Conservation (phyloP, 2,113 vertebrate species). For the Struthidea cinerea region DNA sequence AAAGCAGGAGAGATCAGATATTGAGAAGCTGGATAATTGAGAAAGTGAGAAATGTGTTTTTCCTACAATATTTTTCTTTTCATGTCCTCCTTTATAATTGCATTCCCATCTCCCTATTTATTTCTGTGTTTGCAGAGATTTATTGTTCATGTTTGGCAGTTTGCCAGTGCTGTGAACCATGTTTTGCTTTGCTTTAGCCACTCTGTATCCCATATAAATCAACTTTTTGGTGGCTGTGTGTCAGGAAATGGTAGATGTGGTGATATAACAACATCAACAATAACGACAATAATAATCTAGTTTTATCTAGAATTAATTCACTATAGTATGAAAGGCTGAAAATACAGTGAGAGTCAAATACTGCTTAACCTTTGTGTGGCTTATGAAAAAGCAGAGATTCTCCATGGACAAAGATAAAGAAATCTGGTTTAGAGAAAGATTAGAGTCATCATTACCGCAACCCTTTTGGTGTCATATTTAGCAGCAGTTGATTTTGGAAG, state of each 20-base stretch:
- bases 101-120: slow-evolving; percentile 33
- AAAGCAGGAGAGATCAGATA: not conserved
- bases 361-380: not conserved
- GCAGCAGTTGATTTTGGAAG: not conserved
- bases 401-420: not conserved
- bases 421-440: not conserved
- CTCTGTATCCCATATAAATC: not conserved
- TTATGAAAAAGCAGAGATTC: not conserved
- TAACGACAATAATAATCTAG: not conserved
- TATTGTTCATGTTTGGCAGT: slow-evolving; percentile 36
- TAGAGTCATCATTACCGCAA: not conserved
- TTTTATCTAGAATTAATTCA: not conserved
- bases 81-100: slow-evolving; percentile 5
- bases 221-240: not conserved
- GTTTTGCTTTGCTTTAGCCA: not conserved
- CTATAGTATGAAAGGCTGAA: not conserved
- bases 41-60: not conserved
- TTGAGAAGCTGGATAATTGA: slow-evolving; percentile 1
- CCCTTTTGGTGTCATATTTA: not conserved
- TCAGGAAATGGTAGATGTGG: not conserved
- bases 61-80: slow-evolving; percentile 28
- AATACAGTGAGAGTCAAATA: not conserved
- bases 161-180: not conserved
- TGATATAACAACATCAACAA: not conserved
- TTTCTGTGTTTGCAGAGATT: slow-evolving; percentile 48